Evolutionary conservation across 1,140 invertebrate genomes (phyloP).

Genomic region (Drosophila obscura): DNA sequence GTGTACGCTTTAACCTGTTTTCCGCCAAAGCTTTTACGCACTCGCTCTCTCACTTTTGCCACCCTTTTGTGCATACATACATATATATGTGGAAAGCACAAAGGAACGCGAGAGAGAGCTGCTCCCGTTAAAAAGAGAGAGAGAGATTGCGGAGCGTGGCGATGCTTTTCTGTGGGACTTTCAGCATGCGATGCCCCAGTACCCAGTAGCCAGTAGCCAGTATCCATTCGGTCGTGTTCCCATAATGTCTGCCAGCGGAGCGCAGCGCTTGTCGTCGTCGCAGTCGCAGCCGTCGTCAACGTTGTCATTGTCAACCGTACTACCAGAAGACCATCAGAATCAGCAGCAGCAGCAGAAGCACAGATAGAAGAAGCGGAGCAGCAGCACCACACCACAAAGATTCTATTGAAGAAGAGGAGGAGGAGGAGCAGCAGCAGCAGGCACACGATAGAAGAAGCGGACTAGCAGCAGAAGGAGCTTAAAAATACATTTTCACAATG

Average conservation of each 20-base stretch:
- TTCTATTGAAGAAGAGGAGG: slow-evolving; percentile 31
- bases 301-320: slow-evolving; percentile 77
- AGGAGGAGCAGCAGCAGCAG: slow-evolving; percentile 45
- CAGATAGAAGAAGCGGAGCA: slow-evolving; percentile 43
- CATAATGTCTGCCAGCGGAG: slow-evolving; percentile 83
- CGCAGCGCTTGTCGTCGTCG: slow-evolving; percentile 70
- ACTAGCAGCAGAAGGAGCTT: slow-evolving; percentile 55
- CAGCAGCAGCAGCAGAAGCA: slow-evolving; percentile 47
- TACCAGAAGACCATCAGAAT: slow-evolving; percentile 45
- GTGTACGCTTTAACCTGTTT: slow-evolving; percentile 76
- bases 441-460: slow-evolving; percentile 32
- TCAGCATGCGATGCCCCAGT: slow-evolving; percentile 43
- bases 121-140: neutral
- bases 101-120: slow-evolving; percentile 35
- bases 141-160: slow-evolving; percentile 19
- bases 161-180: slow-evolving; percentile 52
- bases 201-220: slow-evolving; percentile 79
- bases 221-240: slow-evolving; percentile 84
- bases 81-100: slow-evolving; percentile 28
- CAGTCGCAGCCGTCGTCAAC: slow-evolving; percentile 75
- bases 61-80: slow-evolving; percentile 49
- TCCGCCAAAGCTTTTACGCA: slow-evolving; percentile 76
- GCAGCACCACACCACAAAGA: slow-evolving; percentile 18
- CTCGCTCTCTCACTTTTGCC: slow-evolving; percentile 55
- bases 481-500: slow-evolving; percentile 83